Percentiles rank a stretch among this genome's conserved stretches.
These are phyloP conservation scores for Cephus cinctus DNA, from an alignment of 1,140 invertebrate species.

Conservation along the genomic window DNA sequence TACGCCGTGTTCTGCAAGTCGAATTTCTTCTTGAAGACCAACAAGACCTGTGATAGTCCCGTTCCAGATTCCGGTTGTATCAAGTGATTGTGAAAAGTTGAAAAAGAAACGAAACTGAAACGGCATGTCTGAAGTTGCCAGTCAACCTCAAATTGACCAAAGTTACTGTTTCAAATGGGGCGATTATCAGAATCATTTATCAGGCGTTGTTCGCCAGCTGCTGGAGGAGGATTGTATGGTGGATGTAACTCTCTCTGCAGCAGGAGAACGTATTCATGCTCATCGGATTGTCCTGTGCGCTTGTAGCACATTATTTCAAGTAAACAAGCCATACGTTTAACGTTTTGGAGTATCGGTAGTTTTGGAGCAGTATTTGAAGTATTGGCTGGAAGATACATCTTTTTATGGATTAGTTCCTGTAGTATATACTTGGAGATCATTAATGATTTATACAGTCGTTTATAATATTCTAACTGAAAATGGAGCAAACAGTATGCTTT, in stretches of 20 bases:
- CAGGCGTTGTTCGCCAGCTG: conserved; percentile 50
- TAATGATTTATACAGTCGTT: too few relatives aligned
- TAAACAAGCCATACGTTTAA: conserved; percentile 23
- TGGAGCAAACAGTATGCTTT: too few relatives aligned
- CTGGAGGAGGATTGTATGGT: conserved; percentile 56
- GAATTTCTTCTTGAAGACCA: too few relatives aligned
- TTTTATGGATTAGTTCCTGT: too few relatives aligned
- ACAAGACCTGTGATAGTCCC: conserved; percentile 26
- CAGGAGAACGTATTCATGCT: conserved; percentile 56
- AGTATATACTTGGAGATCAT: too few relatives aligned
- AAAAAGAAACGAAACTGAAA: conserved; percentile 34
- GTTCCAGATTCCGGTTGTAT: conserved; percentile 33
- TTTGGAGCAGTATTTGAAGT: too few relatives aligned
- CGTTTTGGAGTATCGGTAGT: conserved; percentile 5
- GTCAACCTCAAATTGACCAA: conserved; percentile 23
- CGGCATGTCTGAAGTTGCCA: conserved; percentile 27
- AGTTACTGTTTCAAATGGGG: conserved; percentile 61
- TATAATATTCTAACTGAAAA: too few relatives aligned
- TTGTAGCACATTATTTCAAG: conserved; percentile 61
- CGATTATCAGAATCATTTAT: conserved; percentile 58
- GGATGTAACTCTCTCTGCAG: conserved; percentile 58
- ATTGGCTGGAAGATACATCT: too few relatives aligned
- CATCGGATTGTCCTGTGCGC: conserved; percentile 62
- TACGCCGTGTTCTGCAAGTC: too few relatives aligned
- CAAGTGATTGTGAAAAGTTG: conserved; percentile 13